Conservation (phyloP, 2,888 invertebrate genomes). For the Diaphora mendica region DNA sequence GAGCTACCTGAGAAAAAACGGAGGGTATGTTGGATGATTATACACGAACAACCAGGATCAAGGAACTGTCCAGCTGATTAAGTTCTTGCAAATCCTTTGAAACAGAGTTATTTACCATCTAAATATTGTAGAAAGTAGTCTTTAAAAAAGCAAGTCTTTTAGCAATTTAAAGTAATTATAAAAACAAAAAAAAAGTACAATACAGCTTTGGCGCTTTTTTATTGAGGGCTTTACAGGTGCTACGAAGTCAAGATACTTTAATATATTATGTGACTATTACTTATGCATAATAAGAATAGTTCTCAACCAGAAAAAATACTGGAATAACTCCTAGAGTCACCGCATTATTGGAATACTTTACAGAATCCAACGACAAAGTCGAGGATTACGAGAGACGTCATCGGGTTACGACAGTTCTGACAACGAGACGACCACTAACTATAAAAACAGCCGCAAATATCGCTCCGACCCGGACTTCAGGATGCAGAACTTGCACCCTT, state of each 20-base stretch:
- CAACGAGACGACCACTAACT: slow-evolving; percentile 89
- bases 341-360: not conserved
- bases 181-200: not conserved
- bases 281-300: not conserved
- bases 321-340: not conserved
- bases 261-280: not conserved
- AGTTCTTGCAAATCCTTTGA: not conserved
- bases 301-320: not conserved
- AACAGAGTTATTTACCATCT: not conserved
- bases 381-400: slow-evolving; percentile 93
- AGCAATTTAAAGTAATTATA: not conserved
- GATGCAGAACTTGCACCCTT: slow-evolving; percentile 87
- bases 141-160: no score
- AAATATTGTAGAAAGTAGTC: not conserved
- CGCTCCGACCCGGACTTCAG: slow-evolving; percentile 95
- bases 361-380: slow-evolving; percentile 85
- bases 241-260: not conserved
- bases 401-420: slow-evolving; percentile 97
- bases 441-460: slow-evolving; percentile 90
- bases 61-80: not conserved
- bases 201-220: not conserved
- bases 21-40: not conserved
- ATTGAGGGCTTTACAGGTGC: not conserved
- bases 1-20: not conserved
- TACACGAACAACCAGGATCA: not conserved